Evolutionary conservation across 2,797 vertebrate genomes (phyloP).

Genomic region (Sitta carolinensis): DNA sequence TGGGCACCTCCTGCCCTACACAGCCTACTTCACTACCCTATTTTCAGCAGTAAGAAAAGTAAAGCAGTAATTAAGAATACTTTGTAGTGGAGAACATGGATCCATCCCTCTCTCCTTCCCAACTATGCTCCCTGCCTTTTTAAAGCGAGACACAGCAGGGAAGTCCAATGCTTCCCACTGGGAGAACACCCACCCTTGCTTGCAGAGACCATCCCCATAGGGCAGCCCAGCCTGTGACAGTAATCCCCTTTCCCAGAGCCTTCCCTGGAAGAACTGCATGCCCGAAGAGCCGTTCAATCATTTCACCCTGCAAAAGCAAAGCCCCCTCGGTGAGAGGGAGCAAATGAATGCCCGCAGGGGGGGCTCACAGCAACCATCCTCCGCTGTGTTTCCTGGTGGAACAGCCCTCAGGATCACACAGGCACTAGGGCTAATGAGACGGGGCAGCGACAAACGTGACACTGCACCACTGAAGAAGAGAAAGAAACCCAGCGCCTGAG

Average conservation of each 20-base stretch:
- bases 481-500: neutral
- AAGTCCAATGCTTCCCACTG: neutral
- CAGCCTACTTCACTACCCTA: neutral
- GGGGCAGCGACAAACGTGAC: neutral
- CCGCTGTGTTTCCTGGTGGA: neutral
- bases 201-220: neutral
- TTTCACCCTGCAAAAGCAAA: neutral
- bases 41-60: neutral
- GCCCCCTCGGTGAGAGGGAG: neutral
- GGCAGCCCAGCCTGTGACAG: neutral
- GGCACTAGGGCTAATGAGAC: neutral
- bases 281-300: neutral
- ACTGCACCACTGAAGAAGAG: neutral
- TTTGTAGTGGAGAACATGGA: neutral
- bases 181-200: neutral
- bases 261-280: neutral
- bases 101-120: neutral
- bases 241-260: neutral
- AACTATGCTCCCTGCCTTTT: accelerated
- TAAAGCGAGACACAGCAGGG: neutral
- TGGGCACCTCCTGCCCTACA: neutral
- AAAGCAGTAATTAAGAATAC: neutral
- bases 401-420: neutral
- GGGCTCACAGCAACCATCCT: neutral
- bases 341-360: neutral